Evolutionary conservation across 2,797 vertebrate genomes (phyloP).

Genomic region (Helarctos malayanus): DNA sequence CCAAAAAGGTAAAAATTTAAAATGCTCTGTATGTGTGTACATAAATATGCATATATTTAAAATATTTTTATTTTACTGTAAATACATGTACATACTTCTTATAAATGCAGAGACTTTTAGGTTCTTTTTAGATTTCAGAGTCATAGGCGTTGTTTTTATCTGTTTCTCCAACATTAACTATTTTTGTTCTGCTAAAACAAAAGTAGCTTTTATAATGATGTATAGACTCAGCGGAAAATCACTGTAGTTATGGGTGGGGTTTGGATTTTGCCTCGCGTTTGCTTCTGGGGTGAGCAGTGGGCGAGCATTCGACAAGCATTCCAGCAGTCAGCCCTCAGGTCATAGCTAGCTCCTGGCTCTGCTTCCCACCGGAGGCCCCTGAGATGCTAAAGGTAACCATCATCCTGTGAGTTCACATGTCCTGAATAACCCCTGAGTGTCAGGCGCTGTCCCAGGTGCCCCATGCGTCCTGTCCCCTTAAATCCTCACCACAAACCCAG

Average conservation of each 20-base stretch:
- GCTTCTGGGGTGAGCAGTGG: accelerated
- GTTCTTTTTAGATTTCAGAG: neutral
- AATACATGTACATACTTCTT: neutral
- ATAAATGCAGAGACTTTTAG: neutral
- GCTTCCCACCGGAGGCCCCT: accelerated
- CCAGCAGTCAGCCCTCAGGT: accelerated
- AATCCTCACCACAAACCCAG: neutral
- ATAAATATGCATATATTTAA: neutral
- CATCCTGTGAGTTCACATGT: accelerated
- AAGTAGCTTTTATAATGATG: neutral
- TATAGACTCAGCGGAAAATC: neutral
- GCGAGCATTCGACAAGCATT: neutral
- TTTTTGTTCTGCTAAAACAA: neutral
- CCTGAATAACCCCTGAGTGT: neutral
- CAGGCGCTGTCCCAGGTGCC: accelerated
- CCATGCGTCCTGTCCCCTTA: accelerated
- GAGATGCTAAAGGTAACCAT: accelerated
- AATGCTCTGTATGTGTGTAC: neutral
- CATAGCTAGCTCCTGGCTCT: neutral
- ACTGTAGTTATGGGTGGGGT: accelerated
- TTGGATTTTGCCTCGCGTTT: neutral
- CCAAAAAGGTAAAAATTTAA: neutral
- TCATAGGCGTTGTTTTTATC: neutral
- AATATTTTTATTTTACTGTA: neutral
- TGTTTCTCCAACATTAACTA: neutral